Evolutionary conservation across 2,113 vertebrate genomes (phyloP).

Genomic region (Coptodon bakossiorum): DNA sequence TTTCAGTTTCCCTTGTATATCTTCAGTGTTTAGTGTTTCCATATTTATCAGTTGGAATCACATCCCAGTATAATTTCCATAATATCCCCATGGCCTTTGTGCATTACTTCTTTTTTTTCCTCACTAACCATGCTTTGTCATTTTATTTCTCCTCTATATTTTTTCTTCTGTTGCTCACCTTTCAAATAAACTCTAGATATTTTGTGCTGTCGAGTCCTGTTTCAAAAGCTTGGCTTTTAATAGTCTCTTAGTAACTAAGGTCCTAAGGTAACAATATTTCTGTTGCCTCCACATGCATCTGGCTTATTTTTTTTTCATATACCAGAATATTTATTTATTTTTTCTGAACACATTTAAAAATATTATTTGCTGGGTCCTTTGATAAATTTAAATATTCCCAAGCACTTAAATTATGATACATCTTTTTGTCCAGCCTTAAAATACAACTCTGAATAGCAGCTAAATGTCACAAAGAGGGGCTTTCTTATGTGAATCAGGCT

Average conservation of each 20-base stretch:
- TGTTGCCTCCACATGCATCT: background rate
- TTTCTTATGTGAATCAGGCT: background rate
- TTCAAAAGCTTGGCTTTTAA: slow-evolving; percentile 24
- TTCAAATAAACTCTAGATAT: background rate
- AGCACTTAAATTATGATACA: background rate
- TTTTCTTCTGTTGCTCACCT: background rate
- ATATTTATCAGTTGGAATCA: slow-evolving; percentile 21
- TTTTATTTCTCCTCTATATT: background rate
- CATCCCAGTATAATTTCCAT: slow-evolving; percentile 21
- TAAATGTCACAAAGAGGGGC: background rate
- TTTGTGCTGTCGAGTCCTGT: background rate
- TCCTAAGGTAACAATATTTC: background rate
- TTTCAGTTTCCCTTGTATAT: slow-evolving; percentile 21
- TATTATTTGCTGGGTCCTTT: background rate
- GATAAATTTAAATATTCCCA: background rate
- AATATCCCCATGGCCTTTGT: background rate
- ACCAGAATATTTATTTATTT: background rate
- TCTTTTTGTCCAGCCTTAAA: background rate
- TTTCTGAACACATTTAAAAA: background rate
- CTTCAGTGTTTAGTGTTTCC: slow-evolving; percentile 8
- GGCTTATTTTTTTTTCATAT: background rate
- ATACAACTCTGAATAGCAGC: background rate
- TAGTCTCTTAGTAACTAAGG: slow-evolving; percentile 5
- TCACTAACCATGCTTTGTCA: background rate
- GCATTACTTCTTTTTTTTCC: background rate